Percentiles rank a stretch among this genome's conserved stretches.
phyloP scores from a whole-genome alignment of 2,113 vertebrate genomes.

The Craseonycteris thonglongyai region DNA sequence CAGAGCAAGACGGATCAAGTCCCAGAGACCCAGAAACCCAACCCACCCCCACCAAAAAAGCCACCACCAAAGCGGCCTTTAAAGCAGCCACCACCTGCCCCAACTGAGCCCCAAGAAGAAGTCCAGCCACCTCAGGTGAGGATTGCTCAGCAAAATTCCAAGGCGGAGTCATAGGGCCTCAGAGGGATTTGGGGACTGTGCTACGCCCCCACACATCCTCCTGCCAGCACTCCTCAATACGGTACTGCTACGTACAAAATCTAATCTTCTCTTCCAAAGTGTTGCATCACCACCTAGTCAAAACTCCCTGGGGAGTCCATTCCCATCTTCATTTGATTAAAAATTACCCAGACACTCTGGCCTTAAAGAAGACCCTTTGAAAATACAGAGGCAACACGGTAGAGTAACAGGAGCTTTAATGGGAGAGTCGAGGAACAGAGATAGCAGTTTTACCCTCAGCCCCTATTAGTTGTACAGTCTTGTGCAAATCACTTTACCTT shows the following conservation, averaged over 20 bases:
- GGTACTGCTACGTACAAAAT: neutral
- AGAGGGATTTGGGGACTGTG: neutral
- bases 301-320: neutral
- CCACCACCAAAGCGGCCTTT: slow-evolving; percentile 10
- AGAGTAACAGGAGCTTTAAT: neutral
- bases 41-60: slow-evolving; percentile 1
- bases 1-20: slow-evolving; percentile 37
- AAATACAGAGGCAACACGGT: neutral
- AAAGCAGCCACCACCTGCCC: slow-evolving; percentile 37
- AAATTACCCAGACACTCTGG: neutral
- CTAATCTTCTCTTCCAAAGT: neutral
- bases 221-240: neutral
- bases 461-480: neutral
- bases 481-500: neutral
- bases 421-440: neutral
- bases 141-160: neutral
- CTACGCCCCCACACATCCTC: neutral
- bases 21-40: slow-evolving; percentile 34
- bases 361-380: neutral
- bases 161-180: neutral
- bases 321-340: neutral
- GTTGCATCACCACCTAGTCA: neutral
- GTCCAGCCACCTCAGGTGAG: slow-evolving; percentile 48
- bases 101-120: slow-evolving; percentile 36
- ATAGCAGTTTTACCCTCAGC: neutral